Evolutionary conservation across 1,140 invertebrate species (phyloP).

Genomic region (Batillaria attramentaria): DNA sequence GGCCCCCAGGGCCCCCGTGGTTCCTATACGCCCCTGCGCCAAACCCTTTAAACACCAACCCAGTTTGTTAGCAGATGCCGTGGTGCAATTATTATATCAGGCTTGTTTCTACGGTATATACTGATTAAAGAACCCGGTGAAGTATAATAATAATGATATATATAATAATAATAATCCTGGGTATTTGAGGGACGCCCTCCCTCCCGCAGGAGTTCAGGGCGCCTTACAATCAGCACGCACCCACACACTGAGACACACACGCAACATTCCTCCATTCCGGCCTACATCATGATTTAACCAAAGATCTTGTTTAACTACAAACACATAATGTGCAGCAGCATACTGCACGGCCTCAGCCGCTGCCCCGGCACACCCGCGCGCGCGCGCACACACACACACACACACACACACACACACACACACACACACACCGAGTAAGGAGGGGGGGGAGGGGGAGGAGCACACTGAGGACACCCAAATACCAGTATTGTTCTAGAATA

Average conservation of each 20-base stretch:
- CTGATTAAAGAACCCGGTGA: background rate
- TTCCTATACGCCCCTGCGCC: no score
- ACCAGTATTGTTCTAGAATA: background rate
- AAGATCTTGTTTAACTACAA: no score
- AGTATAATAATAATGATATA: no score
- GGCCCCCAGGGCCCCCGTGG: no score
- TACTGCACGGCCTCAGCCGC: background rate
- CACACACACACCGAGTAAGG: no score
- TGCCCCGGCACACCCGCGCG: background rate
- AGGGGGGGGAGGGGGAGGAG: background rate
- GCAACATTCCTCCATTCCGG: background rate
- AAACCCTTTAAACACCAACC: no score
- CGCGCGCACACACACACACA: background rate
- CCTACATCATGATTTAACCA: background rate
- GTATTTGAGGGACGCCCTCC: no score
- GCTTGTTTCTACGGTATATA: background rate
- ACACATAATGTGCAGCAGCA: background rate
- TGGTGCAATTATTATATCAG: no score
- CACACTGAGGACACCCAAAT: background rate
- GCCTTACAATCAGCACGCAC: background rate
- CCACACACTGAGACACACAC: no score
- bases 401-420: background rate
- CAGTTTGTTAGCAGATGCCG: no score
- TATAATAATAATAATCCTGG: no score
- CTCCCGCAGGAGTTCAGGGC: no score